A percentile compares a stretch with the other conserved stretches of the same genome.
These are phyloP conservation scores for Aphidius colemani DNA, from an alignment of 2,888 invertebrate genomes.

Conservation along the genomic window DNA sequence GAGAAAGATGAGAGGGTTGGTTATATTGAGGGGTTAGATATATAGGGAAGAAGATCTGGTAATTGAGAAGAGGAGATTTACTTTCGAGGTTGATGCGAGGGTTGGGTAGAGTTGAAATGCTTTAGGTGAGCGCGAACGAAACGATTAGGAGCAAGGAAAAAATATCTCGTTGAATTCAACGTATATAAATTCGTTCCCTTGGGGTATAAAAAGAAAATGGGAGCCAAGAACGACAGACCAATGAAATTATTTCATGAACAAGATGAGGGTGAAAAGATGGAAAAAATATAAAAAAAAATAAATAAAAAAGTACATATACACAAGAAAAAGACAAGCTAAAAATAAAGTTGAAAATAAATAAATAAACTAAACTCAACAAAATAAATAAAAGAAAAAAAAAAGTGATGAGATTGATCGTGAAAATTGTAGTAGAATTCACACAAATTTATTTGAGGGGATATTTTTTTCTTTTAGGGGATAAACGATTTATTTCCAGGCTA, in stretches of 20 bases:
- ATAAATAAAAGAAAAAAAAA: conserved; percentile 1
- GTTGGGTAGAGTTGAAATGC: conserved; percentile 36
- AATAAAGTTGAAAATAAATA: conserved; percentile 14
- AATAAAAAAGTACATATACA: conserved; percentile 18
- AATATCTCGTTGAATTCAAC: conserved; percentile 33
- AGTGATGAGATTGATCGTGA: conserved; percentile 23
- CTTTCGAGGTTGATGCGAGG: conserved; percentile 37
- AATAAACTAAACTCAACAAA: conserved; percentile 4
- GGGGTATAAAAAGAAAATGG: conserved; percentile 8
- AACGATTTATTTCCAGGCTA: conserved; percentile 14
- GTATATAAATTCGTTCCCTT: conserved; percentile 20
- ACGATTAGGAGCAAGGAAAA: conserved; percentile 38
- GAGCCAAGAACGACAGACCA: conserved; percentile 19
- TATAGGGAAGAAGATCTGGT: conserved; percentile 40
- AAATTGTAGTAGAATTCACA: conserved; percentile 16
- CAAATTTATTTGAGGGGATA: conserved; percentile 6
- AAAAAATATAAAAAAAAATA: conserved; percentile 26
- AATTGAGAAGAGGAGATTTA: conserved; percentile 61
- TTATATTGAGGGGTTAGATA: conserved; percentile 25
- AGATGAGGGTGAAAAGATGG: conserved; percentile 28
- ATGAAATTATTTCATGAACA: conserved; percentile 20
- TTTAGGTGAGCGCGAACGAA: conserved; percentile 47
- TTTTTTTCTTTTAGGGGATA: conserved; percentile 4
- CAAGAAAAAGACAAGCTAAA: neutral
- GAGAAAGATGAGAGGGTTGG: conserved; percentile 19